Base-by-base conservation (phyloP, 2,888 invertebrate species). In the Lasioglossum marginatum region DNA sequence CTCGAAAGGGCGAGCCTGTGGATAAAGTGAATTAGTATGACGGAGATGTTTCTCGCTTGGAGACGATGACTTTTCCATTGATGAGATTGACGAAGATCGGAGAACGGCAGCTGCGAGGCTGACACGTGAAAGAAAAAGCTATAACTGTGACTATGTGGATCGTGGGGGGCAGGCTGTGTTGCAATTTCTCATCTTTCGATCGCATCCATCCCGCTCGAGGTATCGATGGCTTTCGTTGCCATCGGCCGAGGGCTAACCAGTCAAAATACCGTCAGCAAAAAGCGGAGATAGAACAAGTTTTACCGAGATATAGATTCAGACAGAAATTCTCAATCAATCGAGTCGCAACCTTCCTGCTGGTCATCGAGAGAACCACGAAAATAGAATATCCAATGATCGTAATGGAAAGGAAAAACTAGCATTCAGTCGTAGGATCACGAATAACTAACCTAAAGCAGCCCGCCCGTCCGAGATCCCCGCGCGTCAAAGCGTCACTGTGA, bases 401-500 rank as follows among this genome's bases (percentile, higher is more conserved):
- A 84, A 78, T 27, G 60, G 70, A 66, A 73, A 70, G 48, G 45
- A 31, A 34, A 23, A n/a, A 40, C 23, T 8, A 45, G 48, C 57
- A 31, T 23, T 43, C 68, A 45, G 34, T 23, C 14, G 45, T 19
- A 82, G 75, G 27, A 45, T 43, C 75, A 77, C 76, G 63, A 77
- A 79, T 82, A 48, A 81, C 72, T 82, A 82, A 86, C 88, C 83
- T 91, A 91, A 90, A 83, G 83, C 94, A 95, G 95, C 94, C 94
- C 93, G 94, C 94, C 93, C 94, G 90, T 92, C 94, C 92, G 93
- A 94, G 95, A 94, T 95, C 94, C 95, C 95, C 95, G 95, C 95
- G 94, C 95, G 94, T 95, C 95, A 95, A 95, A 95, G 95, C 95
- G 94, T 95, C 94, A 95, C 95, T 95, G 95, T 95, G 95, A 95